A percentile compares a stretch with the other conserved stretches of the same genome.
These are phyloP conservation scores for Dryobotodes eremita DNA, from an alignment of 2,888 invertebrate genomes.

Conservation along the genomic window DNA sequence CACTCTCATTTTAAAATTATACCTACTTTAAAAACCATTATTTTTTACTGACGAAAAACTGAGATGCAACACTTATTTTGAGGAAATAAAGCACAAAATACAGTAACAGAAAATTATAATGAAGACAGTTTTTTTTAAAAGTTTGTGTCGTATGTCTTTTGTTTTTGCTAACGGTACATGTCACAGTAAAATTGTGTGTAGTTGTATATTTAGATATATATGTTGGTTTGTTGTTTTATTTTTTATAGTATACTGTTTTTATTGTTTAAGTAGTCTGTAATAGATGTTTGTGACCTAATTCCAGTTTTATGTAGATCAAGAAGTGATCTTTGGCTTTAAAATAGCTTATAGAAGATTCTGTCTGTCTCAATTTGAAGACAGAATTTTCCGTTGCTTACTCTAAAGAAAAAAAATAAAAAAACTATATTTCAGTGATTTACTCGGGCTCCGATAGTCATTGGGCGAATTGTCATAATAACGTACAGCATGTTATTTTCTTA, in stretches of 20 bases:
- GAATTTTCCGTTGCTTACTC: not conserved
- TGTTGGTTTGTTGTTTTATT: conserved; percentile 46
- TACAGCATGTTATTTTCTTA: not conserved
- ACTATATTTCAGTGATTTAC: not conserved
- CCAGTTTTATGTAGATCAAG: not conserved
- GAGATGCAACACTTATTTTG: conserved; percentile 18
- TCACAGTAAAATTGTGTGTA: conserved; percentile 64
- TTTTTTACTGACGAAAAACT: conserved; percentile 23
- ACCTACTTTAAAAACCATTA: conserved; percentile 55
- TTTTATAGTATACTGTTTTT: conserved; percentile 33
- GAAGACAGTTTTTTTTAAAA: conserved; percentile 35
- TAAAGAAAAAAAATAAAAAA: not conserved
- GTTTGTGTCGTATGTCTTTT: conserved; percentile 65
- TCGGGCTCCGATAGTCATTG: not conserved
- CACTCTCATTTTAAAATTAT: conserved; percentile 67
- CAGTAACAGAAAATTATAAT: conserved; percentile 12
- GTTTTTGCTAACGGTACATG: conserved; percentile 76
- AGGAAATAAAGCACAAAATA: conserved; percentile 49
- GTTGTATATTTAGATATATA: conserved; percentile 65
- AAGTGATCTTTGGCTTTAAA: not conserved
- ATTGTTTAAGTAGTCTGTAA: conserved; percentile 28
- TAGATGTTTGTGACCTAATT: conserved; percentile 14
- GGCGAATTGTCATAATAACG: not conserved
- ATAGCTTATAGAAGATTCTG: not conserved
- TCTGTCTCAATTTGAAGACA: not conserved